Evolutionary conservation across 2,888 invertebrate genomes (phyloP).

Genomic region (Sipunculus nudus): DNA sequence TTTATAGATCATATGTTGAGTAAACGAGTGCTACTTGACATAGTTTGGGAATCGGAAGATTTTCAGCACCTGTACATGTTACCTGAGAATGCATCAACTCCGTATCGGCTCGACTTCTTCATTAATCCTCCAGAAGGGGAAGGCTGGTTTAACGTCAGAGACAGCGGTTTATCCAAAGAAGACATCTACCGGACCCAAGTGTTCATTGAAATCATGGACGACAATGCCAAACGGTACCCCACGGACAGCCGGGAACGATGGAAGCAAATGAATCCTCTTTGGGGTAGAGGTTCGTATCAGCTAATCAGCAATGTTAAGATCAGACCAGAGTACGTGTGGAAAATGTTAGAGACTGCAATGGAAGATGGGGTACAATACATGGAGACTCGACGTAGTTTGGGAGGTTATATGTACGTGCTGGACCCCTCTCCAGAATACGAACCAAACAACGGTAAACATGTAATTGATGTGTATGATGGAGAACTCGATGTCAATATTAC

Average conservation of each 20-base stretch:
- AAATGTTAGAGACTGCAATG: slow-evolving; percentile 22
- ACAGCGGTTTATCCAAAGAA: background rate
- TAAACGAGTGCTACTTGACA: slow-evolving; percentile 25
- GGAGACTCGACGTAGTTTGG: slow-evolving; percentile 29
- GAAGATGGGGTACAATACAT: slow-evolving; percentile 36
- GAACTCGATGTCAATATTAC: slow-evolving; percentile 22
- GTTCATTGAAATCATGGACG: no score
- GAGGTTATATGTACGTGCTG: slow-evolving; percentile 21
- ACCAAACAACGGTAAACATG: slow-evolving; percentile 18
- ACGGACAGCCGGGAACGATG: slow-evolving; percentile 29
- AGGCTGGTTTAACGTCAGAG: slow-evolving; percentile 17
- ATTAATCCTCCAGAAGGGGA: background rate
- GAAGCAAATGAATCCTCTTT: slow-evolving; percentile 27
- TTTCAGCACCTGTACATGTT: slow-evolving; percentile 32
- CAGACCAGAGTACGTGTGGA: slow-evolving; percentile 21
- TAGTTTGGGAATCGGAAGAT: slow-evolving; percentile 31
- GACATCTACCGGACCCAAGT: background rate
- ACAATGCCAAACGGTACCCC: slow-evolving; percentile 16
- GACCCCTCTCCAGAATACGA: slow-evolving; percentile 4
- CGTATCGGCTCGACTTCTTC: background rate
- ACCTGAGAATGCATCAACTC: slow-evolving; percentile 11
- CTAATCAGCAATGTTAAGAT: slow-evolving; percentile 31
- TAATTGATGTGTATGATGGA: background rate
- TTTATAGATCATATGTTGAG: slow-evolving; percentile 34
- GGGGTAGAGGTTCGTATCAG: slow-evolving; percentile 19